Evolutionary conservation across 2,888 invertebrate species (phyloP).

Genomic region (Pandemis heparana): DNA sequence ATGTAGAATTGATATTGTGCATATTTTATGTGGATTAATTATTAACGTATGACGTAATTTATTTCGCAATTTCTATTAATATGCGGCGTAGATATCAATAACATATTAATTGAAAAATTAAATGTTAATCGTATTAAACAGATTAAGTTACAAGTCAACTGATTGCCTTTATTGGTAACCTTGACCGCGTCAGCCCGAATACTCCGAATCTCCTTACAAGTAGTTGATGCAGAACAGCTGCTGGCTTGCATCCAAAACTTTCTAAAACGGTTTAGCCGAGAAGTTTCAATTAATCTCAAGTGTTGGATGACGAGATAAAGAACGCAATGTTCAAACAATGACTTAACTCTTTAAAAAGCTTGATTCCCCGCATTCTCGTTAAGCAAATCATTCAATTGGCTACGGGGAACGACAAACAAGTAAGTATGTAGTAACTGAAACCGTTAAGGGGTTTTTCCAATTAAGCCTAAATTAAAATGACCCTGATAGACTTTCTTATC

Average conservation of each 20-base stretch:
- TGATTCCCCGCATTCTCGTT: conserved; percentile 47
- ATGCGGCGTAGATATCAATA: conserved; percentile 18
- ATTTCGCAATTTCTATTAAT: conserved; percentile 19
- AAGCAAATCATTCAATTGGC: conserved; percentile 44
- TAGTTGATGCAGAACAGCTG: conserved; percentile 64
- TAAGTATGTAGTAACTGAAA: background rate
- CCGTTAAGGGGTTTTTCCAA: background rate
- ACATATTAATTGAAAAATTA: conserved; percentile 18
- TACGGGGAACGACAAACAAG: background rate
- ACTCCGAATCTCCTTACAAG: conserved; percentile 66
- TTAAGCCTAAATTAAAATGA: background rate
- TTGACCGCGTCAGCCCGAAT: conserved; percentile 72
- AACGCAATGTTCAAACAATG: conserved; percentile 38
- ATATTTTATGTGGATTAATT: conserved; percentile 12
- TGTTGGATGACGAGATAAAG: conserved; percentile 43
- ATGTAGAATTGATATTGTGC: background rate
- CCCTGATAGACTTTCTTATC: background rate
- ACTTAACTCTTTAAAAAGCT: conserved; percentile 51
- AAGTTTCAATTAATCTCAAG: conserved; percentile 69
- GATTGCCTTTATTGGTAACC: conserved; percentile 54
- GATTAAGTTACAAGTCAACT: conserved; percentile 28
- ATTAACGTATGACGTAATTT: conserved; percentile 20
- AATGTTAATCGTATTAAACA: conserved; percentile 16
- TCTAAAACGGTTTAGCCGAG: conserved; percentile 74
- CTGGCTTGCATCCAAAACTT: conserved; percentile 76